phyloP scores from a whole-genome alignment of 2,888 invertebrate species.

The Willowsia nigromaculata region DNA sequence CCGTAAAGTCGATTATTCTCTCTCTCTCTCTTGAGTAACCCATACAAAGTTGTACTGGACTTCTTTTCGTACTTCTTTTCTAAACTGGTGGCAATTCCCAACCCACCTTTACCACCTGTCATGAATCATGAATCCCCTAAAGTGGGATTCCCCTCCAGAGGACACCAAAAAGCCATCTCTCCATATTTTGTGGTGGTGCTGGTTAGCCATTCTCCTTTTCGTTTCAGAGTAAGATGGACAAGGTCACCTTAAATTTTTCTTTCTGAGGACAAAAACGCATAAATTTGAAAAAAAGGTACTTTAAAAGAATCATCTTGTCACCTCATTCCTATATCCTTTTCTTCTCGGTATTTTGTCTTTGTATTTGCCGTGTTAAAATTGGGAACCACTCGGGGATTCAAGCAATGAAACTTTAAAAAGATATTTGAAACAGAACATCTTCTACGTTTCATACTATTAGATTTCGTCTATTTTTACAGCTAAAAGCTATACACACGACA shows the following conservation, averaged over 20 bases:
- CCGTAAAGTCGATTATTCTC: neutral
- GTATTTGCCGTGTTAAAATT: neutral
- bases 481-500: neutral
- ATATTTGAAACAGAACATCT: conserved; percentile 12
- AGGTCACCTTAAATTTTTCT: neutral
- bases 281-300: neutral
- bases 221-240: neutral
- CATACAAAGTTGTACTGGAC: neutral
- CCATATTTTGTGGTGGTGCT: no score
- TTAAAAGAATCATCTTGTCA: neutral
- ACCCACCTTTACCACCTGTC: neutral
- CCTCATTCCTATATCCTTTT: neutral
- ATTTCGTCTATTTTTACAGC: neutral
- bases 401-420: conserved; percentile 64
- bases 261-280: neutral
- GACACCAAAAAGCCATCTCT: neutral
- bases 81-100: no score
- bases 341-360: neutral
- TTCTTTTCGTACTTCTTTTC: no score
- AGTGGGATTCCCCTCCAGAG: no score
- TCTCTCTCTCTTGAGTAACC: neutral
- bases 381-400: neutral
- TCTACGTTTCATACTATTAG: neutral
- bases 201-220: neutral
- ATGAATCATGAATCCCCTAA: neutral